phyloP scores from a whole-genome alignment of 1,140 invertebrate genomes.

The Hypsibius dujardini region DNA sequence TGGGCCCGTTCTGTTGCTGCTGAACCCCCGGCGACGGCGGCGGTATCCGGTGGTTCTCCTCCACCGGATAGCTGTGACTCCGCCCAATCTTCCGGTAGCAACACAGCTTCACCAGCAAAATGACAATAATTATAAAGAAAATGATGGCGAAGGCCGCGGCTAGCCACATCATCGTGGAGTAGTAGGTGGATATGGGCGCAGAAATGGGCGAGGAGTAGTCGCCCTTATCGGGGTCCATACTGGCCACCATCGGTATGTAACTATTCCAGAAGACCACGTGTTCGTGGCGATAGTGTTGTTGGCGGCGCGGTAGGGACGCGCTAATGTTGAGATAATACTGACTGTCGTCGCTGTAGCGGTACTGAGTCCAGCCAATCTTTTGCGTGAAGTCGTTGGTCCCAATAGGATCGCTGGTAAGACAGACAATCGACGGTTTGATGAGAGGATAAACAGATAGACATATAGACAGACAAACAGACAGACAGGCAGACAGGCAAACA shows the following conservation, averaged over 20 bases:
- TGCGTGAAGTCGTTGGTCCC: not conserved
- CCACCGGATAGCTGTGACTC: not conserved
- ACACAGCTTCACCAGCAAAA: not conserved
- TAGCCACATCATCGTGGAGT: constrained; percentile 13
- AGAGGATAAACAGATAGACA: no score
- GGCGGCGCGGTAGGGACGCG: constrained; percentile 10
- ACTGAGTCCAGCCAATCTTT: not conserved
- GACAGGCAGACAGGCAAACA: no score
- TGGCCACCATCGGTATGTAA: constrained; percentile 8
- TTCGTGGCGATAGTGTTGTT: constrained; percentile 14
- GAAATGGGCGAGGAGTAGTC: not conserved
- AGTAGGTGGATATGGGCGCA: not conserved
- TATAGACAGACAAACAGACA: no score
- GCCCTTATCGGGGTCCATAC: not conserved
- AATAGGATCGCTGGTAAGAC: not conserved
- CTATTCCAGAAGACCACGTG: constrained; percentile 16
- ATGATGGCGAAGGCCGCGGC: constrained; percentile 7
- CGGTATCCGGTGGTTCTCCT: no score
- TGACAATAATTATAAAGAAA: not conserved
- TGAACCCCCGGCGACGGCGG: no score
- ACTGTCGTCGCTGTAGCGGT: not conserved
- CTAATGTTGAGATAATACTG: constrained; percentile 16
- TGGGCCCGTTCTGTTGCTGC: not conserved
- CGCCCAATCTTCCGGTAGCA: not conserved
- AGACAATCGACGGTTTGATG: no score